Conservation (phyloP, 2,888 invertebrate species). For the Chrysolina oricalcia region DNA sequence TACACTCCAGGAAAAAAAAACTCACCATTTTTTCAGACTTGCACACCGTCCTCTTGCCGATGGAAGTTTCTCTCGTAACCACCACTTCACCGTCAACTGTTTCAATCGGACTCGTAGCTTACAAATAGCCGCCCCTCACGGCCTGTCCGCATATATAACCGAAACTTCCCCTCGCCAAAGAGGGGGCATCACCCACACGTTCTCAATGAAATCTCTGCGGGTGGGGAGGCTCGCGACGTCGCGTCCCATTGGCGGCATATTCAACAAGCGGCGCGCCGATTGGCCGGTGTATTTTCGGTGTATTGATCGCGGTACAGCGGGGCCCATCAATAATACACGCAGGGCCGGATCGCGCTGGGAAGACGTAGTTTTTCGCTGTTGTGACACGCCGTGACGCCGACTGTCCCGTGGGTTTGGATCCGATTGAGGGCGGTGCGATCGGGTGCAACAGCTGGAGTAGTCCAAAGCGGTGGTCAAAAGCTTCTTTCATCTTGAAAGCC, state of each 20-base stretch:
- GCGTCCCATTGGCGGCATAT: constrained; percentile 64
- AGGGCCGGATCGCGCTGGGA: constrained; percentile 40
- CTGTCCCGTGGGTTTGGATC: background rate
- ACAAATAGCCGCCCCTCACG: constrained; percentile 66
- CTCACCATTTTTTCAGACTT: constrained; percentile 23
- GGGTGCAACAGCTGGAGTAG: background rate
- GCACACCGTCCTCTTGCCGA: constrained; percentile 29
- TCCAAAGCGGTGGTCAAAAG: too few relatives aligned
- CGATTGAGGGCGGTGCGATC: background rate
- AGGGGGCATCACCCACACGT: constrained; percentile 76
- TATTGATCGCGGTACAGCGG: constrained; percentile 67
- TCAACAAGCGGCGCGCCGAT: constrained; percentile 63
- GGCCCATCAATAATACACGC: constrained; percentile 58
- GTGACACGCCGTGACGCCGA: background rate
- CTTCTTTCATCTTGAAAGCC: too few relatives aligned
- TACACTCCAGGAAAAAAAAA: background rate
- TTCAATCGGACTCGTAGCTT: constrained; percentile 10
- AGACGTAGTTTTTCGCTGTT: constrained; percentile 18
- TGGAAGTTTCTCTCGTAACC: constrained; percentile 35
- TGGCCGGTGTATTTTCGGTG: constrained; percentile 61
- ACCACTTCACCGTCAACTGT: constrained; percentile 36
- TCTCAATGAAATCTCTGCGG: constrained; percentile 77
- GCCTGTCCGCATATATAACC: constrained; percentile 68
- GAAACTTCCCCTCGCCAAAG: constrained; percentile 65
- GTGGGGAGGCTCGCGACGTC: constrained; percentile 68